A percentile compares a stretch with the other conserved stretches of the same genome.
Conservation (phyloP, 1,140 invertebrate genomes). For the Stratiolaelaps scimitus region DNA sequence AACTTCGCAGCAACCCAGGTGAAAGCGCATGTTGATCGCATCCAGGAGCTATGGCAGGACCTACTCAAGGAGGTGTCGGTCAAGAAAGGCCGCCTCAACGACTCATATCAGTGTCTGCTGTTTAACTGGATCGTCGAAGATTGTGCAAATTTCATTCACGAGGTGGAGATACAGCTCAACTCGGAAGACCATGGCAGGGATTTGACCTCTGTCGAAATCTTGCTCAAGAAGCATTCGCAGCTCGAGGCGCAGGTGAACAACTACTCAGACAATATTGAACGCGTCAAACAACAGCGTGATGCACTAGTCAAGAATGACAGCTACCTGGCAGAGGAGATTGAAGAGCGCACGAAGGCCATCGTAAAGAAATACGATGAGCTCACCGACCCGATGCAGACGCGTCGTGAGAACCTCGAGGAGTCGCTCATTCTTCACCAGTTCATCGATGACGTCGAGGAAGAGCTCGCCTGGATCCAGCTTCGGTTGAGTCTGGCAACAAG, state of each 20-base stretch:
- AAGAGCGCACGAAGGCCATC: slow-evolving; percentile 53
- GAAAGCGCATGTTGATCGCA: slow-evolving; percentile 60
- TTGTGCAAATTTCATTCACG: slow-evolving; percentile 76
- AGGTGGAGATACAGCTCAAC: slow-evolving; percentile 63
- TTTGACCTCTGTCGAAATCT: slow-evolving; percentile 61
- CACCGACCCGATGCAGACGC: slow-evolving; percentile 67
- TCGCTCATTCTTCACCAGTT: slow-evolving; percentile 71
- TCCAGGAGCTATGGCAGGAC: slow-evolving; percentile 70
- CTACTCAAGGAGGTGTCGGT: slow-evolving; percentile 57
- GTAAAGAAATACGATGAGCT: slow-evolving; percentile 48
- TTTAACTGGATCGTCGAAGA: slow-evolving; percentile 74
- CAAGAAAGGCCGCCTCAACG: slow-evolving; percentile 75
- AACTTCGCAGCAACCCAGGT: slow-evolving; percentile 83
- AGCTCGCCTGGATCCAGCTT: slow-evolving; percentile 57
- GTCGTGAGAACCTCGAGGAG: slow-evolving; percentile 75
- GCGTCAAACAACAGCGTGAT: slow-evolving; percentile 58
- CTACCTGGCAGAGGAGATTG: slow-evolving; percentile 71
- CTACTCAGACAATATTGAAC: slow-evolving; percentile 54
- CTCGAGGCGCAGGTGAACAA: slow-evolving; percentile 32
- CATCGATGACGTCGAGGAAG: slow-evolving; percentile 68
- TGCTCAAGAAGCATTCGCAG: slow-evolving; percentile 52
- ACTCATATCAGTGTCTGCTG: slow-evolving; percentile 68
- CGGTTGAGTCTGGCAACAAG: slow-evolving; percentile 2
- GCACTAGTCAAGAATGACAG: slow-evolving; percentile 61
- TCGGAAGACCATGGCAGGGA: slow-evolving; percentile 69